These are phyloP conservation scores for Chorisops tibialis DNA, from an alignment of 2,888 invertebrate genomes.

Conservation along the genomic window DNA sequence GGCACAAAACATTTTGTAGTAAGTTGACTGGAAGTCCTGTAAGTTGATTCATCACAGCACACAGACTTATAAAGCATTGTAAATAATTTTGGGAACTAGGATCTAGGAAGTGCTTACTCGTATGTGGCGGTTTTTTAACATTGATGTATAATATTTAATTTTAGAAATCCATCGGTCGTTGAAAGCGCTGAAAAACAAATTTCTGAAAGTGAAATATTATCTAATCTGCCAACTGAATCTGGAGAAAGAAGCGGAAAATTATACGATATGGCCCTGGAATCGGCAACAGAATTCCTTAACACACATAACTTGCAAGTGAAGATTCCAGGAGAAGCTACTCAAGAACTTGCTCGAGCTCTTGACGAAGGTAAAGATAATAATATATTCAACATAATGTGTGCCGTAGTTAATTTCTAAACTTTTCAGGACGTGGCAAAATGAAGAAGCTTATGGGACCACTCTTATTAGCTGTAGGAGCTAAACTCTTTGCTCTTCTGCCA, in stretches of 20 bases:
- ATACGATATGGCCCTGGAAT: conserved; percentile 57
- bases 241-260: conserved; percentile 57
- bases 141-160: conserved; percentile 4
- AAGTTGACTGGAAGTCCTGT: too few species aligned
- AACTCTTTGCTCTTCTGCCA: conserved; percentile 68
- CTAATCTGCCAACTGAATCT: conserved; percentile 55
- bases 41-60: too few species aligned
- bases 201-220: conserved; percentile 54
- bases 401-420: neutral
- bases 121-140: neutral
- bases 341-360: conserved; percentile 66
- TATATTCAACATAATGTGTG: neutral
- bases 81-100: too few species aligned
- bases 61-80: too few species aligned
- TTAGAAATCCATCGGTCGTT: conserved; percentile 48
- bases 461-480: conserved; percentile 66
- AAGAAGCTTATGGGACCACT: conserved; percentile 71
- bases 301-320: conserved; percentile 67
- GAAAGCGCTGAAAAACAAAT: conserved; percentile 49
- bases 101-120: too few species aligned
- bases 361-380: conserved; percentile 60
- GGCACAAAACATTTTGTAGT: too few species aligned
- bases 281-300: conserved; percentile 58
- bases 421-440: conserved; percentile 64
- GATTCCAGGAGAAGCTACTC: conserved; percentile 63